phyloP scores from a whole-genome alignment of 2,113 vertebrate genomes.

The Oryzias celebensis region DNA sequence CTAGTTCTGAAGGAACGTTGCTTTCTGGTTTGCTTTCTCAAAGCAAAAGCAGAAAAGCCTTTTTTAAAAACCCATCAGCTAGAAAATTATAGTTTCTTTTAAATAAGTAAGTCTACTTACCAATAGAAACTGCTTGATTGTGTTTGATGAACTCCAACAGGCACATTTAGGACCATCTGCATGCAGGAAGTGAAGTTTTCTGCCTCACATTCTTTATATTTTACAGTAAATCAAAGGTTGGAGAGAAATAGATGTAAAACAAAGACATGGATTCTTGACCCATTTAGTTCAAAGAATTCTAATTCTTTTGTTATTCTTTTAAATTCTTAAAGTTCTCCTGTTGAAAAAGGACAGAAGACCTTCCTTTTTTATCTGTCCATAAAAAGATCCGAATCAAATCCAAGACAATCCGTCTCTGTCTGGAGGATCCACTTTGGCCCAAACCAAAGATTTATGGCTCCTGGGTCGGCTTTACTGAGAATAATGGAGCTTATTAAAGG shows the following conservation, averaged over 20 bases:
- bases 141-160: too few species aligned
- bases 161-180: too few species aligned
- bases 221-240: background rate
- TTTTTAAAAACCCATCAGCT: too few species aligned
- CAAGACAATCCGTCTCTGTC: background rate
- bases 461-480: background rate
- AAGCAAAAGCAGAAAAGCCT: too few species aligned
- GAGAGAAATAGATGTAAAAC: slow-evolving; percentile 3
- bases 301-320: slow-evolving; percentile 2
- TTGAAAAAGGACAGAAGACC: background rate
- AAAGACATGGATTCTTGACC: background rate
- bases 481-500: slow-evolving; percentile 7
- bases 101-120: too few species aligned
- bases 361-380: background rate
- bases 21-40: too few species aligned
- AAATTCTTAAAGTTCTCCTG: background rate
- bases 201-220: background rate
- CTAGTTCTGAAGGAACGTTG: too few species aligned
- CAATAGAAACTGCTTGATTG: too few species aligned
- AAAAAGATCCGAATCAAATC: background rate
- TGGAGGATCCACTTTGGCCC: slow-evolving; percentile 7
- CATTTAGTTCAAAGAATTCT: background rate
- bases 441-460: slow-evolving; percentile 3
- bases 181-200: too few species aligned
- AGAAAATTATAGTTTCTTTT: too few species aligned